These are phyloP conservation scores for Phallusia fumigata DNA, from an alignment of 23 tunicate genomes.

Conservation along the genomic window DNA sequence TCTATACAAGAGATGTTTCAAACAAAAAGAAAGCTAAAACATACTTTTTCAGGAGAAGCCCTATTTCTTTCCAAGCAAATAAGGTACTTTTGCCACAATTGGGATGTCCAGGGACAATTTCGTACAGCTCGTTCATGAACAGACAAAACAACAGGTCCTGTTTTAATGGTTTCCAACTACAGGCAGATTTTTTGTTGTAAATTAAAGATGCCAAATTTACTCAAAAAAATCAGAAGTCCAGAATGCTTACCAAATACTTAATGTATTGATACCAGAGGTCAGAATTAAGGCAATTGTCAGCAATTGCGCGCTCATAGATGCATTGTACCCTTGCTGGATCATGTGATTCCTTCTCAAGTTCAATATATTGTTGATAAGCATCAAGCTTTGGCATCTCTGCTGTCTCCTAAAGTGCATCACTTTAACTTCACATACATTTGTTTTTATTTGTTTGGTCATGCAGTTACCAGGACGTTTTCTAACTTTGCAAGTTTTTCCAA, in stretches of 20 bases:
- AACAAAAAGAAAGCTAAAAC: too few relatives aligned
- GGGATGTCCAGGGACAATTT: constrained; percentile 75
- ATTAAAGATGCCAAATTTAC: too few relatives aligned
- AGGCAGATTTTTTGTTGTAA: neutral
- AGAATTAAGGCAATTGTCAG: constrained; percentile 69
- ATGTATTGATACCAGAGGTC: constrained; percentile 79
- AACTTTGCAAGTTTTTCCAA: constrained; percentile 54
- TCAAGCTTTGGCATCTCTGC: constrained; percentile 33
- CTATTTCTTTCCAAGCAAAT: constrained; percentile 64
- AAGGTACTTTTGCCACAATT: constrained; percentile 60
- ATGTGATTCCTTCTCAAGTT: constrained; percentile 44
- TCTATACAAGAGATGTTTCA: too few relatives aligned
- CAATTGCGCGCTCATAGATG: constrained; percentile 77
- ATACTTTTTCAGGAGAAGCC: constrained; percentile 46
- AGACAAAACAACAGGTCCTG: constrained; percentile 52
- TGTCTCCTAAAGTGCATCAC: constrained; percentile 12
- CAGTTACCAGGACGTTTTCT: constrained; percentile 63
- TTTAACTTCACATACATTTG: neutral
- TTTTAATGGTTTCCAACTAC: constrained; percentile 37
- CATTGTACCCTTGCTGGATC: constrained; percentile 64
- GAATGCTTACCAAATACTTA: constrained; percentile 45
- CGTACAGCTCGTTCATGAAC: constrained; percentile 58
- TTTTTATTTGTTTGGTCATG: neutral
- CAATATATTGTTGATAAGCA: constrained; percentile 58
- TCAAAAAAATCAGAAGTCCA: too few relatives aligned